Evolutionary conservation across 2,888 invertebrate species (phyloP).

Genomic region (Gymnocheta viridis): DNA sequence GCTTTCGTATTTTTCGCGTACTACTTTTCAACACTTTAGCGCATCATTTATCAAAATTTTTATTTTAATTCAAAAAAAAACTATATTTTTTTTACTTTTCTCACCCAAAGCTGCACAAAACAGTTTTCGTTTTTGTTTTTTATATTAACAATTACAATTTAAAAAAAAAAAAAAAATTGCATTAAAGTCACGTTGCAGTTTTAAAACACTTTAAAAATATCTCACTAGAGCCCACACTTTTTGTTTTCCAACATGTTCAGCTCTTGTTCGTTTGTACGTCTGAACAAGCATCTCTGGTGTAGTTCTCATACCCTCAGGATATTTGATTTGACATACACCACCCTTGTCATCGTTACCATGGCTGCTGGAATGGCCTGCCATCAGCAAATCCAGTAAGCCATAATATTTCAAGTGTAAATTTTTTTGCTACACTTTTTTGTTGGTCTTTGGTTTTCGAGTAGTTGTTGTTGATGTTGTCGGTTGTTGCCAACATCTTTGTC

Average conservation of each 20-base stretch:
- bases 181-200: slow-evolving; percentile 69
- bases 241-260: slow-evolving; percentile 18
- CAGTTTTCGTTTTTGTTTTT: slow-evolving; percentile 44
- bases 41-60: slow-evolving; percentile 69
- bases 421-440: slow-evolving; percentile 41
- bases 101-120: slow-evolving; percentile 19
- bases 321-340: slow-evolving; percentile 52
- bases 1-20: slow-evolving; percentile 24
- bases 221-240: slow-evolving; percentile 38
- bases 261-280: slow-evolving; percentile 4
- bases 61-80: slow-evolving; percentile 56
- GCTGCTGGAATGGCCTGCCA: slow-evolving; percentile 52
- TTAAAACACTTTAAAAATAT: slow-evolving; percentile 63
- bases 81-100: slow-evolving; percentile 43
- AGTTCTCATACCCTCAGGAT: slow-evolving; percentile 39
- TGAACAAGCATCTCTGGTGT: slow-evolving; percentile 1
- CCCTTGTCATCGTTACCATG: slow-evolving; percentile 27
- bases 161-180: slow-evolving; percentile 30
- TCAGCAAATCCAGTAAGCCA: slow-evolving; percentile 64
- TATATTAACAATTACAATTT: slow-evolving; percentile 33
- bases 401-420: slow-evolving; percentile 64
- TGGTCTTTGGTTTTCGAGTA: slow-evolving; percentile 6
- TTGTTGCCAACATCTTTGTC: slow-evolving; percentile 67
- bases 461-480: slow-evolving; percentile 44
- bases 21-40: slow-evolving; percentile 59